Evolutionary conservation across 2,888 invertebrate genomes (phyloP), one percentile per base, ranked within the genome.

Genomic region (Cactoblastis cactorum): DNA sequence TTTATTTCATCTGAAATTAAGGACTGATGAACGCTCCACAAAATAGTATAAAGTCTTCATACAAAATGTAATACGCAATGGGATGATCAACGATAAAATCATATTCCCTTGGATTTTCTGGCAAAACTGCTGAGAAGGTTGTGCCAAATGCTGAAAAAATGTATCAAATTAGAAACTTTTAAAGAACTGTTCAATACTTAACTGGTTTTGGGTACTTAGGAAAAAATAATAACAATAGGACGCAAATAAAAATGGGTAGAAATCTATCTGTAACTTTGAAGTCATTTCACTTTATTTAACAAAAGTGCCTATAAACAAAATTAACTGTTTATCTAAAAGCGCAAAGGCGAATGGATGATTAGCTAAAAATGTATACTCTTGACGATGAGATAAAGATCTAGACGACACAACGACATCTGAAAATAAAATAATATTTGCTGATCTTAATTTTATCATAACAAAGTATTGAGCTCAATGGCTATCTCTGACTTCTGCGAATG

Each of bases 331-430:
- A 15, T 48, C 41, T 53, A 41, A 38, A 50, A 72, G 56, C 14
- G 52, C 55, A 50, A 59, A 61, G 34, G 65, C 9, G 46, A 64
- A 71, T 17, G 69, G 58, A 43, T 59, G 61, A 47, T 65, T 52
- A 32, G 66, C 64, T 14, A 58, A 59, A 53, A 70, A 69, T 19
- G 45, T 50, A 32, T 45, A 48, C 19, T 52, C 17, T 35, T 52
- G 33, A n/a, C 53, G 52, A 24, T 49, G 6, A 9, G 55, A 45
- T 15, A 53, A n/a, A 18, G 62, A 53, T 24, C 55, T 49, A 18
- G 53, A 54, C n/a, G 46, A 43, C 32, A 61, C 18, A 14, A 58
- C 46, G 14, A 61, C 39, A 38, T 55, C 68, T 67, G 66, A 5
- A 61, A 65, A 51, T 22, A 50, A 32, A 48, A 15, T 46, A 43